Evolutionary conservation across 2,797 vertebrate species (phyloP).

Genomic region (Synanceia verrucosa): DNA sequence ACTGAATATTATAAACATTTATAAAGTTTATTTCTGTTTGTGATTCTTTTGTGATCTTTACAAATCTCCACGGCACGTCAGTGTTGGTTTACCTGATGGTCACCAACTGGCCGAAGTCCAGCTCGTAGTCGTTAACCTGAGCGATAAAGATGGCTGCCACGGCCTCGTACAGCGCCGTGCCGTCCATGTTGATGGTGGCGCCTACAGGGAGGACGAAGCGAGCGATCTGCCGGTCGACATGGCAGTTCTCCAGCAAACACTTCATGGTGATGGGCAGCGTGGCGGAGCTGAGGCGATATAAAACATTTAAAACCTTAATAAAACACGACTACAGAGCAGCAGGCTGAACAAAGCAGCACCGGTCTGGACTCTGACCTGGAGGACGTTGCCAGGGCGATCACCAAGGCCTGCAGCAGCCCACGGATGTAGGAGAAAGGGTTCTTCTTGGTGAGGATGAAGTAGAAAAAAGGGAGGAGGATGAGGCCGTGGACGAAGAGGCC

Average conservation of each 20-base stretch:
- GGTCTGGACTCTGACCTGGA: conserved; percentile 83
- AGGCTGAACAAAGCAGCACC: not conserved
- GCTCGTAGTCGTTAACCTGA: conserved; percentile 90
- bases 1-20: too few relatives aligned
- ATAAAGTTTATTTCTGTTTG: not conserved
- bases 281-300: conserved; percentile 81
- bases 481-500: conserved; percentile 88
- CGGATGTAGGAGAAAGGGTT: conserved; percentile 89
- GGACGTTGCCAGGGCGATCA: conserved; percentile 91
- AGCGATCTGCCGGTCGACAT: conserved; percentile 87
- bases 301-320: not conserved
- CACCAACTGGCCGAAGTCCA: conserved; percentile 90
- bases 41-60: not conserved
- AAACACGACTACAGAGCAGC: not conserved
- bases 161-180: conserved; percentile 89
- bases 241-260: conserved; percentile 91
- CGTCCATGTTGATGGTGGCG: conserved; percentile 93
- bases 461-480: conserved; percentile 87
- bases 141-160: conserved; percentile 92
- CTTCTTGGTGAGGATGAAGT: conserved; percentile 85
- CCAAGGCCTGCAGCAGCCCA: conserved; percentile 90
- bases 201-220: conserved; percentile 90
- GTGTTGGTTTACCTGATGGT: conserved; percentile 85
- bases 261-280: conserved; percentile 93
- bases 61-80: not conserved